Evolutionary conservation across 2,797 vertebrate genomes (phyloP).

Genomic region (Darevskia mixta): DNA sequence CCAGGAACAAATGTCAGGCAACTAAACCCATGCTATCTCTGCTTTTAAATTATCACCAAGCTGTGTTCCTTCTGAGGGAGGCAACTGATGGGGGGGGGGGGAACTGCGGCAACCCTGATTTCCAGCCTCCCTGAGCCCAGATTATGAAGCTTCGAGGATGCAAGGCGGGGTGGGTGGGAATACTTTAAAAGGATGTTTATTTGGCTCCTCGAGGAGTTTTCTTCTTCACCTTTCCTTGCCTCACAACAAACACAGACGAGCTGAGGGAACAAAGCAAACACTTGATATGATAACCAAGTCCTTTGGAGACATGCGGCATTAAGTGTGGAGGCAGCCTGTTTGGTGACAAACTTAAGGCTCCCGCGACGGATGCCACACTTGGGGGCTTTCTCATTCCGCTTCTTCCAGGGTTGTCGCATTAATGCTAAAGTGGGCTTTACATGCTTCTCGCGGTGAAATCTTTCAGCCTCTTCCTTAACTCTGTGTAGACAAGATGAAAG

Average conservation of each 20-base stretch:
- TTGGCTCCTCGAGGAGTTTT: constrained; percentile 45
- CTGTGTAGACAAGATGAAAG: constrained; percentile 56
- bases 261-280: constrained; percentile 61
- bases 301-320: constrained; percentile 35
- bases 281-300: constrained; percentile 62
- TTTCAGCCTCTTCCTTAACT: constrained; percentile 12
- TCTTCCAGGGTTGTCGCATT: constrained; percentile 52
- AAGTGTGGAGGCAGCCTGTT: constrained; percentile 40
- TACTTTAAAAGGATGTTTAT: not conserved
- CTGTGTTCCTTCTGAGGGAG: not conserved
- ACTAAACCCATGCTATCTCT: not conserved
- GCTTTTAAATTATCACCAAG: not conserved
- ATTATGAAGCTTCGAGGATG: constrained; percentile 13
- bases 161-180: not conserved
- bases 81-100: not conserved
- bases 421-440: constrained; percentile 29
- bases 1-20: not conserved
- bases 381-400: constrained; percentile 38
- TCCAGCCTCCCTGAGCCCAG: not conserved
- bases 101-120: not conserved
- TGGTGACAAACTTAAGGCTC: constrained; percentile 55
- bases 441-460: constrained; percentile 8
- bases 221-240: constrained; percentile 56
- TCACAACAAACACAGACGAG: constrained; percentile 57
- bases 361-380: constrained; percentile 42